Conservation (phyloP, 2,797 vertebrate species). For the Anisognathus igniventris region DNA sequence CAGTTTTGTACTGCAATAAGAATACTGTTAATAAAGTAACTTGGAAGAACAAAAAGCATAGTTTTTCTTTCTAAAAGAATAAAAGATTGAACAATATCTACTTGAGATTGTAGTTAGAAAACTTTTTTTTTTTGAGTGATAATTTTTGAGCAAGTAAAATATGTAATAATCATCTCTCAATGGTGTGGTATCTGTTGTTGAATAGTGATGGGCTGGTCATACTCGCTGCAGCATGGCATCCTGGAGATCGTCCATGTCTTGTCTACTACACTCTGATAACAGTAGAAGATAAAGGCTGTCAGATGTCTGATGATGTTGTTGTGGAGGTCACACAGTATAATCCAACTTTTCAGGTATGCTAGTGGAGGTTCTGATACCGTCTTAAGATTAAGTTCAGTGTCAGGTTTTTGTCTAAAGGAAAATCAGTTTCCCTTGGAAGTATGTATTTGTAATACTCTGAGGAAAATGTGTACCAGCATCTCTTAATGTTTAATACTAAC, state of each 20-base stretch:
- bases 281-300: constrained; percentile 79
- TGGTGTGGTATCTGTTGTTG: neutral
- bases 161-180: neutral
- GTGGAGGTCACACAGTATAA: constrained; percentile 93
- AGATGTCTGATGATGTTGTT: constrained; percentile 81
- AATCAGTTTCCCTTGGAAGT: neutral
- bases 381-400: neutral
- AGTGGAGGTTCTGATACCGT: neutral
- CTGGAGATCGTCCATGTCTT: constrained; percentile 83
- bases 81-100: neutral
- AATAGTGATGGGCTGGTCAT: constrained; percentile 87
- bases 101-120: neutral
- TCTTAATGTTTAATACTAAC: neutral
- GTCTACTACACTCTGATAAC: constrained; percentile 90
- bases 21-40: neutral
- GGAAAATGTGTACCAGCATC: neutral
- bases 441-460: neutral
- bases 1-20: neutral
- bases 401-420: neutral
- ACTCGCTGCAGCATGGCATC: constrained; percentile 90
- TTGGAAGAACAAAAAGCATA: neutral
- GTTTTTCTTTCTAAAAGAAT: neutral
- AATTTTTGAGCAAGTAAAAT: neutral
- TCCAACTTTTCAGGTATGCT: constrained; percentile 85
- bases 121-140: neutral